These are phyloP conservation scores for Acomys russatus DNA, from an alignment of 2,797 vertebrate species.

Conservation along the genomic window DNA sequence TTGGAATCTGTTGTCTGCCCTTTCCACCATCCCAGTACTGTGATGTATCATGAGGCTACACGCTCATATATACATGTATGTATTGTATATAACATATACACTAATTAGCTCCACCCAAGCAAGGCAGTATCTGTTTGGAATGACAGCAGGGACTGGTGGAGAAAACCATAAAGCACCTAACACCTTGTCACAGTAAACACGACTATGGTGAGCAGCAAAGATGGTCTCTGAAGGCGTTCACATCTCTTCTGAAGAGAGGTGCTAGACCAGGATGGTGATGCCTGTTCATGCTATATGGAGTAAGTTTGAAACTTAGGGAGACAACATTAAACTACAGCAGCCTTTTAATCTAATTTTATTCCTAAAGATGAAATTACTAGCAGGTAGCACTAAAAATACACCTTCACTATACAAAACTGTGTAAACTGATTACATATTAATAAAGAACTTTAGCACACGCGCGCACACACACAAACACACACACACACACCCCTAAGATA, in stretches of 20 bases:
- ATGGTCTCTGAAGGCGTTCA: background rate
- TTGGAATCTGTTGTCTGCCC: background rate
- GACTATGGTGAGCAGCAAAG: background rate
- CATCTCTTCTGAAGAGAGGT: background rate
- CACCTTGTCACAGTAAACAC: background rate
- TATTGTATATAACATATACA: too few relatives aligned
- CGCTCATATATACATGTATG: too few relatives aligned
- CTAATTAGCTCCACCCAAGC: background rate
- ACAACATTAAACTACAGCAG: slow-evolving; percentile 16
- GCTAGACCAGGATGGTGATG: too few relatives aligned
- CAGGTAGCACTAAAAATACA: slow-evolving; percentile 78
- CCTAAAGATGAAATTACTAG: slow-evolving; percentile 84
- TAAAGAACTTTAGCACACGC: slow-evolving; percentile 67
- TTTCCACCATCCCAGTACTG: background rate
- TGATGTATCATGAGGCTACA: background rate
- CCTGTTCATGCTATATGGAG: background rate
- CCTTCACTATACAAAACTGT: slow-evolving; percentile 79
- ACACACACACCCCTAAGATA: background rate
- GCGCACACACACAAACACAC: too few relatives aligned
- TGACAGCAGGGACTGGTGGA: background rate
- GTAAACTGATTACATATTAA: slow-evolving; percentile 57
- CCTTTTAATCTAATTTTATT: slow-evolving; percentile 83
- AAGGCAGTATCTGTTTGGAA: background rate
- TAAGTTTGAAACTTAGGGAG: slow-evolving; percentile 19
- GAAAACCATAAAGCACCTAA: background rate